phyloP scores from a whole-genome alignment of 2,888 invertebrate genomes.

The Drosophila cognata region DNA sequence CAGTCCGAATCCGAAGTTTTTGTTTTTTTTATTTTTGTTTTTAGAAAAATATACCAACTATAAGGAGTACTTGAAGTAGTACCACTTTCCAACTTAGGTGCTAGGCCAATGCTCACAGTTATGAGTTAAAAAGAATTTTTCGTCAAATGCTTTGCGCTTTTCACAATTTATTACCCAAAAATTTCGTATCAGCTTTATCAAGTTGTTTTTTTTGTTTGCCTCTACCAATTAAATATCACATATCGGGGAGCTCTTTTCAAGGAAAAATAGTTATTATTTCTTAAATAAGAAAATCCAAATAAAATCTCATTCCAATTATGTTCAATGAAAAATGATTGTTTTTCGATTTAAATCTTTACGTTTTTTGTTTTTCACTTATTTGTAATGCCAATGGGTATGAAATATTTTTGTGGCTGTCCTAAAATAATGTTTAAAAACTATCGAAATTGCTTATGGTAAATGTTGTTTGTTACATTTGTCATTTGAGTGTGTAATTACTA shows the following conservation, averaged over 20 bases:
- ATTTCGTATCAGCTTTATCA: slow-evolving; percentile 43
- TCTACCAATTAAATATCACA: slow-evolving; percentile 82
- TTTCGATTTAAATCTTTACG: slow-evolving; percentile 17
- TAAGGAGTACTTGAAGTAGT: slow-evolving; percentile 29
- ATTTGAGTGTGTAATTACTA: slow-evolving; percentile 10
- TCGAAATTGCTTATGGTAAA: slow-evolving; percentile 36
- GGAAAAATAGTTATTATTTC: slow-evolving; percentile 54
- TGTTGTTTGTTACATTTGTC: slow-evolving; percentile 6
- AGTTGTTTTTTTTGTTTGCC: slow-evolving; percentile 19
- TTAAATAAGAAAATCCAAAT: slow-evolving; percentile 68
- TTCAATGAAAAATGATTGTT: slow-evolving; percentile 69
- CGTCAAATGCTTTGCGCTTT: slow-evolving; percentile 35
- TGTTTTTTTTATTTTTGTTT: slow-evolving; percentile 1
- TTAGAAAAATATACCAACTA: slow-evolving; percentile 57
- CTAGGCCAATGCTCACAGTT: slow-evolving; percentile 81
- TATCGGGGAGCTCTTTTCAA: slow-evolving; percentile 83
- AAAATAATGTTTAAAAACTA: slow-evolving; percentile 37
- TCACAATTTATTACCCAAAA: slow-evolving; percentile 43
- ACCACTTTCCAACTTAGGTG: slow-evolving; percentile 61
- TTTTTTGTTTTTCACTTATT: slow-evolving; percentile 32
- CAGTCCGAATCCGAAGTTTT: slow-evolving; percentile 39
- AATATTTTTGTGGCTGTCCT: slow-evolving; percentile 74
- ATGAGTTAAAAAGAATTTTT: slow-evolving; percentile 61
- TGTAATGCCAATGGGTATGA: slow-evolving; percentile 61
- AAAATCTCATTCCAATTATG: slow-evolving; percentile 45